A percentile compares a stretch with the other conserved stretches of the same genome.
Evolutionary conservation across 2,888 invertebrate genomes (phyloP).

Genomic region (Petrolisthes manimaculis): DNA sequence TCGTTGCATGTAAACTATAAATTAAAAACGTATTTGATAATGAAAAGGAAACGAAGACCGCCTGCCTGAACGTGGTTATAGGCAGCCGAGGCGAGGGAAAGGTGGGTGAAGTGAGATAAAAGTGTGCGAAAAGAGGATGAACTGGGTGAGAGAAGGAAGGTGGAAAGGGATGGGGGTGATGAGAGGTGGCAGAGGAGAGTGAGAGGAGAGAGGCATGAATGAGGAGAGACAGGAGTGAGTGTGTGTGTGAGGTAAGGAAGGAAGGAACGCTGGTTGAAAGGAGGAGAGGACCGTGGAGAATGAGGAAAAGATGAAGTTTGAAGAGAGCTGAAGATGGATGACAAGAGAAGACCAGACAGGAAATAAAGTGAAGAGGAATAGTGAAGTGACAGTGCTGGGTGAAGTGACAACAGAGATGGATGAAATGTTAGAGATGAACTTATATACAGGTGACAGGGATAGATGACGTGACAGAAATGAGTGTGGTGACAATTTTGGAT

Average conservation of each 20-base stretch:
- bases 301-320: neutral
- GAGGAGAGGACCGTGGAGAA: neutral
- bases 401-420: no score
- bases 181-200: neutral
- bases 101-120: neutral
- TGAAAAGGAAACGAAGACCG: neutral
- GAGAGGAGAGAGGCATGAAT: neutral
- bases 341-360: neutral
- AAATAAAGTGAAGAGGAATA: no score
- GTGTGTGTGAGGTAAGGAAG: conserved; percentile 12
- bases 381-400: no score
- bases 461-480: no score
- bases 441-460: no score
- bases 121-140: neutral
- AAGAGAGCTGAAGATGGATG: no score
- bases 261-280: neutral
- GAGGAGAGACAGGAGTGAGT: neutral
- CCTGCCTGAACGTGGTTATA: neutral
- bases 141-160: neutral
- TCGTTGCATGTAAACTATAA: no score
- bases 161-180: neutral
- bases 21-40: no score
- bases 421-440: no score
- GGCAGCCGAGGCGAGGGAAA: neutral
- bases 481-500: no score